Evolutionary conservation across 2,888 invertebrate species (phyloP).

Genomic region (Xylota segnis): DNA sequence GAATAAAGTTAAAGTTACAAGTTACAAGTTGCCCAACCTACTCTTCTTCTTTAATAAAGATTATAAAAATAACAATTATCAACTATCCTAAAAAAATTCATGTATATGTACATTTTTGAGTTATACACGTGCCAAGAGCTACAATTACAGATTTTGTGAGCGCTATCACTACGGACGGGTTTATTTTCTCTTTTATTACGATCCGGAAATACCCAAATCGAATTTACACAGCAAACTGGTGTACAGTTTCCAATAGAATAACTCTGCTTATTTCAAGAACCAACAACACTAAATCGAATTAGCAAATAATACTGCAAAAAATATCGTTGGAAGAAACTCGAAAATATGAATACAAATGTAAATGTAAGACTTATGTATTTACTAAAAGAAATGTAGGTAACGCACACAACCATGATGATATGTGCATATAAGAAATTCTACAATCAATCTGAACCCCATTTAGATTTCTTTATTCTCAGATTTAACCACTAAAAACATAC

Average conservation of each 20-base stretch:
- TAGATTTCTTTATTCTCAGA: not conserved
- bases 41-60: too few relatives aligned
- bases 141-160: not conserved
- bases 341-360: not conserved
- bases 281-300: constrained; percentile 20
- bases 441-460: not conserved
- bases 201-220: constrained; percentile 33
- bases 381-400: not conserved
- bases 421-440: too few relatives aligned
- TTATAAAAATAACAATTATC: too few relatives aligned
- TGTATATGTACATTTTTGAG: not conserved
- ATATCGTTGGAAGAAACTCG: not conserved
- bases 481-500: not conserved
- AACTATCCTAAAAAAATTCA: not conserved
- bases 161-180: not conserved
- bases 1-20: too few relatives aligned
- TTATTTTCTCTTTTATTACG: not conserved
- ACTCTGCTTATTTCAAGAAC: constrained; percentile 18
- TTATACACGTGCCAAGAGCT: not conserved
- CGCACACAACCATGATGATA: too few relatives aligned
- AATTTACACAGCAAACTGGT: constrained; percentile 5
- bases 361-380: not conserved
- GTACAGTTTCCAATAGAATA: not conserved
- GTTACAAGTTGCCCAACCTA: too few relatives aligned
- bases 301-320: constrained; percentile 20